Conservation (phyloP, 2,113 vertebrate species). For the Cavia aperea region DNA sequence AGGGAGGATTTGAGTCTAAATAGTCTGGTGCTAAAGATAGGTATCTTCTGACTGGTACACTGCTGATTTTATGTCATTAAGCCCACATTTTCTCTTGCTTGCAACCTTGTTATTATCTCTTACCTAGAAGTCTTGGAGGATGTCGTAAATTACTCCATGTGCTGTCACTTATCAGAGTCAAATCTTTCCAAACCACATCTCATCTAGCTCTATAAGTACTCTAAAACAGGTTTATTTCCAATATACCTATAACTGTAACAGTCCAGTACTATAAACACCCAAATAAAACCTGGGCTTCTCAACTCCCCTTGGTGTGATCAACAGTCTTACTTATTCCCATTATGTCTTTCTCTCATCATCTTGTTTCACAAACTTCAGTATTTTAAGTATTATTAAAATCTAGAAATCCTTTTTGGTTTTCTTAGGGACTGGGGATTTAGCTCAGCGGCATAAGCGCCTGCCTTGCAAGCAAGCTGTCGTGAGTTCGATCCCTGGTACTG, state of each 20-base stretch:
- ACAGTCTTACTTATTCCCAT: not conserved
- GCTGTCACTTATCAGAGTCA: not conserved
- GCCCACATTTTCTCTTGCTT: not conserved
- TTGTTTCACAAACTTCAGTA: not conserved
- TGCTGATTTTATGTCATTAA: not conserved
- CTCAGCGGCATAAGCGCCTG: no score
- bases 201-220: not conserved
- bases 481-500: no score
- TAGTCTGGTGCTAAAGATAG: not conserved
- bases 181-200: not conserved
- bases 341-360: not conserved
- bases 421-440: not conserved
- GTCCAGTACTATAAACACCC: not conserved
- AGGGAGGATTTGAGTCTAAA: not conserved
- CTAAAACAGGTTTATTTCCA: not conserved
- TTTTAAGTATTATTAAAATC: not conserved
- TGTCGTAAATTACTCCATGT: not conserved
- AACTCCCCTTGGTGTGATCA: not conserved
- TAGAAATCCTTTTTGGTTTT: not conserved
- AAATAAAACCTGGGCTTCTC: not conserved
- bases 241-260: not conserved
- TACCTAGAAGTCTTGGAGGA: not conserved
- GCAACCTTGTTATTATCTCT: not conserved
- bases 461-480: no score
- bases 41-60: not conserved